Conservation (phyloP, 2,888 invertebrate species). For the Troglohyphantes excavatus region DNA sequence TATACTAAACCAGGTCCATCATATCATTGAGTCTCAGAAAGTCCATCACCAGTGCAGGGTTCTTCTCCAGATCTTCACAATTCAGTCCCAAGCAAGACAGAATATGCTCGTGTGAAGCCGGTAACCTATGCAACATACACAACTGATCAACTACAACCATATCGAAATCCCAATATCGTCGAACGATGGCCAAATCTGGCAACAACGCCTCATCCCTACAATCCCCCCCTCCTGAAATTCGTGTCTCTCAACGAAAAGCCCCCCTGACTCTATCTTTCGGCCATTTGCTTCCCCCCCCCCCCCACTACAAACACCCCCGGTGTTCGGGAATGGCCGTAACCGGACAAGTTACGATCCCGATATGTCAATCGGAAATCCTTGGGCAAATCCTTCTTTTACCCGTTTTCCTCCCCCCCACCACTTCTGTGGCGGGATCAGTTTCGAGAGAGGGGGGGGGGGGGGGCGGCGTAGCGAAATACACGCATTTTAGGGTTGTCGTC, state of each 20-base stretch:
- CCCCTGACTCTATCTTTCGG: conserved; percentile 70
- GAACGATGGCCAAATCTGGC: not conserved
- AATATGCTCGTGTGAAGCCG: too few species aligned
- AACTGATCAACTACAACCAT: too few species aligned
- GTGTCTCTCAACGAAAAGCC: conserved; percentile 64
- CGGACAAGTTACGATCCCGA: conserved; percentile 78
- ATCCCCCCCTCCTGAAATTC: conserved; percentile 23
- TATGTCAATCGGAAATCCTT: conserved; percentile 78
- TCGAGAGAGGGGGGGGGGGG: conserved; percentile 48
- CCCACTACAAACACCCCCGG: not conserved
- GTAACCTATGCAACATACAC: too few species aligned
- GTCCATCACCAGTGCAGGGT: too few species aligned
- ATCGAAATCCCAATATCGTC: not conserved
- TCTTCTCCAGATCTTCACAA: too few species aligned
- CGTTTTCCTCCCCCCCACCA: conserved; percentile 65
- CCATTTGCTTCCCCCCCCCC: conserved; percentile 48
- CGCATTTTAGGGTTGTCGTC: conserved; percentile 70
- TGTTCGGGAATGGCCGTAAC: conserved; percentile 63
- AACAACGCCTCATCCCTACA: not conserved
- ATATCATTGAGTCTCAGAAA: too few species aligned
- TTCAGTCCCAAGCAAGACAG: too few species aligned
- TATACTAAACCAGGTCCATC: too few species aligned
- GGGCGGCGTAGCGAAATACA: conserved; percentile 65
- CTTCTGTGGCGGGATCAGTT: conserved; percentile 64
- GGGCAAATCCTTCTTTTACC: conserved; percentile 74